These are phyloP conservation scores for Tinamus guttatus DNA, from an alignment of 2,113 vertebrate genomes.

Conservation along the genomic window DNA sequence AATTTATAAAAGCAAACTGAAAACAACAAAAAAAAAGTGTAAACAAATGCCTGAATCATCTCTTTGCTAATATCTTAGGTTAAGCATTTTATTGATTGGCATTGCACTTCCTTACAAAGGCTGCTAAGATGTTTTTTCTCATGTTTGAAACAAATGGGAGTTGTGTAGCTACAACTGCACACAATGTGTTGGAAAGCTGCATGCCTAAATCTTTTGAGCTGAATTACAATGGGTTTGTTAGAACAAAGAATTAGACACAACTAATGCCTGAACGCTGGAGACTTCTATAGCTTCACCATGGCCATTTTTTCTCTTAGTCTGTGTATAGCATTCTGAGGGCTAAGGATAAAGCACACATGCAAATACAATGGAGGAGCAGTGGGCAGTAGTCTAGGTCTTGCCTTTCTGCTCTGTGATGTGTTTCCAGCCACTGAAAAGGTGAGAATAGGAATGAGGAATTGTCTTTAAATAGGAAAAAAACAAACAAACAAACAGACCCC, in stretches of 20 bases:
- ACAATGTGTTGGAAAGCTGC: conserved; percentile 8
- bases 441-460: neutral
- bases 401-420: neutral
- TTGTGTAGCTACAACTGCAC: neutral
- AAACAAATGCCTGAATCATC: neutral
- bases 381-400: neutral
- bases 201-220: neutral
- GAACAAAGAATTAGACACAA: neutral
- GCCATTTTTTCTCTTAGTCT: neutral
- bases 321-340: neutral
- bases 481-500: rapidly evolving
- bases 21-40: neutral
- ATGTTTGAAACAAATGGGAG: neutral
- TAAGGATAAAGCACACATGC: rapidly evolving
- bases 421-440: neutral
- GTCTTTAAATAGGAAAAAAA: neutral
- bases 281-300: neutral
- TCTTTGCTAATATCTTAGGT: neutral
- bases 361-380: neutral
- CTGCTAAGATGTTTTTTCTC: neutral
- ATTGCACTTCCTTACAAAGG: neutral
- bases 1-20: neutral
- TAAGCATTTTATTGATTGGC: neutral
- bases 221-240: neutral
- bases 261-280: neutral